Conservation (phyloP, 2,797 vertebrate genomes). For the Lindbergichthys nudifrons region DNA sequence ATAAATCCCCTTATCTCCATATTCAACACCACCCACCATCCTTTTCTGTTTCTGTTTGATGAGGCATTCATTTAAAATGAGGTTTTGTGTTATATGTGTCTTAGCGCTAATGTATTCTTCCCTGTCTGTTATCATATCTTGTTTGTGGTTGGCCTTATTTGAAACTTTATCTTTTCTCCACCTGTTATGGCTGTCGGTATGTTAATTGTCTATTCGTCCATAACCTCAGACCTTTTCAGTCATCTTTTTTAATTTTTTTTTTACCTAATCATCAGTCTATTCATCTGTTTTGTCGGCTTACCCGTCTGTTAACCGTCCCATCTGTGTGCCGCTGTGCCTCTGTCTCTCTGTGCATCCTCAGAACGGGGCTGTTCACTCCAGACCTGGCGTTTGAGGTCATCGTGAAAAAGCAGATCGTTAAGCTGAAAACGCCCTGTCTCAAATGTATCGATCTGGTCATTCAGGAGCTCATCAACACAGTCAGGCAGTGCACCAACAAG, state of each 20-base stretch:
- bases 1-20: conserved; percentile 27
- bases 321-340: conserved; percentile 73
- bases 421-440: conserved; percentile 98
- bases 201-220: conserved; percentile 24
- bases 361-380: conserved; percentile 98
- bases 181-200: not conserved
- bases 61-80: conserved; percentile 31
- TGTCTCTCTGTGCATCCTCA: conserved; percentile 85
- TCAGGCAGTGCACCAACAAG: conserved; percentile 97
- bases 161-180: conserved; percentile 23
- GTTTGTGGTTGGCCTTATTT: conserved; percentile 27
- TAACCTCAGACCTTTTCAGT: conserved; percentile 7
- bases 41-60: conserved; percentile 46
- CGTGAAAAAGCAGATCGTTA: conserved; percentile 99
- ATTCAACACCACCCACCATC: conserved; percentile 45
- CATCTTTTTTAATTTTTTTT: conserved; percentile 4
- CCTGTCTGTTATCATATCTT: conserved; percentile 19
- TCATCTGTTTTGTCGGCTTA: conserved; percentile 23
- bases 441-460: conserved; percentile 99
- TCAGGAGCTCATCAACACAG: conserved; percentile 97
- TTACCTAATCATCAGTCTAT: conserved; percentile 10
- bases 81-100: conserved; percentile 46
- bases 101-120: conserved; percentile 49
- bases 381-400: conserved; percentile 99
- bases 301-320: conserved; percentile 72